Base-by-base conservation (phyloP, 2,113 vertebrate species). In the Axis porcinus region DNA sequence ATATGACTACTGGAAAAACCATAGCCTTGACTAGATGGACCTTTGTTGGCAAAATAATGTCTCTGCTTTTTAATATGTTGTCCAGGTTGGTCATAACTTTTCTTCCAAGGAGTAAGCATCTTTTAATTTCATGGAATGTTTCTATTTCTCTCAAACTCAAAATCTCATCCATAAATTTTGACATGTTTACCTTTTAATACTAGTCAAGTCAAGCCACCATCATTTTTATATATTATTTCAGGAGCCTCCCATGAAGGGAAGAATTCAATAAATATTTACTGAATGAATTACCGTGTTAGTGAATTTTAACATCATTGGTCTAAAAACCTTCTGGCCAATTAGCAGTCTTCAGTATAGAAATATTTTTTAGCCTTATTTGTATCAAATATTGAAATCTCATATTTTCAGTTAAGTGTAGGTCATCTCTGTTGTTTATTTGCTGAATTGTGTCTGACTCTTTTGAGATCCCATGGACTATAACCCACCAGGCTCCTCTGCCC, bases 321-420 rank as follows among this genome's bases (percentile, higher is more conserved):
- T 81, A 13, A 81, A 64, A 64, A 36, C 2, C 79, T 76, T 1
- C 4, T 21, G 9, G 10, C 6, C 15, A 30, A n/a, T 0, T 30
- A 33, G 25, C 19, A 57, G 7, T 78, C 6, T 97, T 93, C 8
- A 64, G 10, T 43, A 50, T 40, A 79, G 1, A 0, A 36, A 23
- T 1, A 0, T 45, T 45, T 3, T 1, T 0, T 36, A 7, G 30
- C 11, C 1, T 52, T 47, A 25, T n/a, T 70, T 45, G 9, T 36
- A 4, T 5, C 57, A 28, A 40, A 43, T 57, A 67, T 0, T 1
- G 17, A 91, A 50, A 89, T 8, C 0, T 16, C 9, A 55, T 3
- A 0, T 43, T 13, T 91, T 36, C 14, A 4, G 27, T 93, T 43
- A 16, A 30, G 5, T 33, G 76, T 43, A 83, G 36, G n/a, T 23